Base-by-base conservation (phyloP, 1,140 invertebrate species). In the Caerostris extrusa region DNA sequence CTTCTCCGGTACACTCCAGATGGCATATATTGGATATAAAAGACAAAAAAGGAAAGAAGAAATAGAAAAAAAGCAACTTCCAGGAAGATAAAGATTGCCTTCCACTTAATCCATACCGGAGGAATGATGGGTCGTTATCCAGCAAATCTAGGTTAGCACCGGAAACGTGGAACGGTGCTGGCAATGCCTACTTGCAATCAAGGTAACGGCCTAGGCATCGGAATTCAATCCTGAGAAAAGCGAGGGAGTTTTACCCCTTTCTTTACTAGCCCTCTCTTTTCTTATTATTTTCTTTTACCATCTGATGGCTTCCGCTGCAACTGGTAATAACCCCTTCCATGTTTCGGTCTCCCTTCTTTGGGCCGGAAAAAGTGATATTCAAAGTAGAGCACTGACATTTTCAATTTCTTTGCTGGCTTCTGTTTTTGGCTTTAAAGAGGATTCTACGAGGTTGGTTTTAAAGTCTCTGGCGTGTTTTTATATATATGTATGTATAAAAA, bases 61-160 rank as follows among this genome's bases (percentile, higher is more conserved):
- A 34, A 34, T 6, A 5, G 17, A 4, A n/a, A 6, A 14, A 19
- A 86, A 58, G 3, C 7, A 86, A 19, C 3, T 12, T 5, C 7
- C 2, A 10, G 71, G 5, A 58, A 60, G 83, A 61, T 55, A 82
- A 60, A 61, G 71, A 61, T 91, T 50, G 56, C 56, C 3, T 10
- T 53, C 12, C 56, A 77, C 90, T 91, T 82, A 91, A 91, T 91
- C 90, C 71, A 60, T 81, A 56, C 56, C 71, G 19, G 12, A 82
- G 71, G 90, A 71, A 82, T 91, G 90, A 61, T 90, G 77, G 71
- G 57, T 61, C 90, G 89, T 91, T 91, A 91, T 58, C 69, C 34
- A 7, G 10, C 71, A 10, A 17, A 91, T 82, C 90, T 61, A 2
- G 90, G 90, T 81, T 82, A 61, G 90, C n/a, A 19, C 8, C 17